Base-by-base conservation (phyloP, 2,113 vertebrate genomes). In the Corydoras maculifer region DNA sequence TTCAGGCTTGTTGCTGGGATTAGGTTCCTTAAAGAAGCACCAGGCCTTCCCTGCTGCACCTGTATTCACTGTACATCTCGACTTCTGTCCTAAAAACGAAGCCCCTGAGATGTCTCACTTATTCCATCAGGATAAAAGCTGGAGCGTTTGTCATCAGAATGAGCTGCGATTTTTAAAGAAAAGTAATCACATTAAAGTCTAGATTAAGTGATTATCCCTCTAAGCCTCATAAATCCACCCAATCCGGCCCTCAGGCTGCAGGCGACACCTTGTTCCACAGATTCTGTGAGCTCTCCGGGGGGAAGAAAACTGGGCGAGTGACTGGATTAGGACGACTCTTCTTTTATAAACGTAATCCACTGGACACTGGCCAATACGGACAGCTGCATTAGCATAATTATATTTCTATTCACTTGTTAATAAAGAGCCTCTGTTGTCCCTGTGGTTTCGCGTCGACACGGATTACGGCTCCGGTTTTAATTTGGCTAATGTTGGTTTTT, bases 241-340 rank as follows among this genome's bases (percentile, higher is more conserved):
- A 82, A 78, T 67, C 77, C 48, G 76, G 78, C 80, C 74, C 82
- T 75, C 4, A 63, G 76, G 72, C 74, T 78, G 59, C 15, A 9
- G 68, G 18, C 68, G 62, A 10, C 57, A 49, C 62, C 51, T 5
- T 65, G 64, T 57, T 57, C 14, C 48, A 68, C 32, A 55, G 58
- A 69, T 72, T 75, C 60, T 61, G 43, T 35, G 76, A 78, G 13
- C 69, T 0, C 9, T 84, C 80, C 82, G 82, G 58, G 71, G 81
- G 82, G 87, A 75, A 80, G 79, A 69, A 50, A 25, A 66, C 68
- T 71, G 78, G 75, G 80, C 77, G 70, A 84, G 82, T 60, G 79
- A 80, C 84, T 79, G 85, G 85, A 87, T 89, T 89, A 88, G 80
- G 84, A 78, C 81, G 79, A 83, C 79, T 80, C 77, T 77, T 82